These are phyloP conservation scores for Myotis daubentonii DNA, from an alignment of 2,797 vertebrate genomes.

Conservation along the genomic window DNA sequence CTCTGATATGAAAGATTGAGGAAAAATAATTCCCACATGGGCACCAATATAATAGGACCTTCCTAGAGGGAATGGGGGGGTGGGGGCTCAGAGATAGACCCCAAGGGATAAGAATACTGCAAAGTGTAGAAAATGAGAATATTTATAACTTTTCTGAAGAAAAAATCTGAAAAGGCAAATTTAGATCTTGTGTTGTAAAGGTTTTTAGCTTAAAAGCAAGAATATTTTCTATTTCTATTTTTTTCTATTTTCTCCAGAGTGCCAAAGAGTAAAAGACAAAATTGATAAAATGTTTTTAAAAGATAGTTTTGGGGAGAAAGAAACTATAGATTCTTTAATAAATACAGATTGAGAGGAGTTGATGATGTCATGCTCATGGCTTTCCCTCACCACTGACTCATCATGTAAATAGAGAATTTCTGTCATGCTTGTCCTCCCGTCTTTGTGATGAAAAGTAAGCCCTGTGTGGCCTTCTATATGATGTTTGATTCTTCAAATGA, in stretches of 20 bases:
- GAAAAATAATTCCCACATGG: background rate
- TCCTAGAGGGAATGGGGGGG: background rate
- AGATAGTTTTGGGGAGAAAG: background rate
- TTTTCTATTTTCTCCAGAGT: slow-evolving; percentile 7
- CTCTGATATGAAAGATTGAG: background rate
- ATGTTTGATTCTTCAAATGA: slow-evolving; percentile 45
- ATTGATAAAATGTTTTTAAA: background rate
- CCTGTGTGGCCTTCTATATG: background rate
- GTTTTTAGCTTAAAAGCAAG: slow-evolving; percentile 46
- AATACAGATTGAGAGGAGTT: slow-evolving; percentile 29
- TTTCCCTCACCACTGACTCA: slow-evolving; percentile 57
- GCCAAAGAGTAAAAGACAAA: background rate
- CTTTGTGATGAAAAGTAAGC: slow-evolving; percentile 35
- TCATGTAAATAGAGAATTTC: slow-evolving; percentile 30
- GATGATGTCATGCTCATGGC: background rate
- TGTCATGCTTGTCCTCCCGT: slow-evolving; percentile 9
- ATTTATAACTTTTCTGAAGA: slow-evolving; percentile 52
- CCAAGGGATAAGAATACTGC: slow-evolving; percentile 49
- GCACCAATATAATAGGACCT: background rate
- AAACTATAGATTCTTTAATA: slow-evolving; percentile 22
- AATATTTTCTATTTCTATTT: slow-evolving; percentile 15
- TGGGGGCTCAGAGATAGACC: background rate
- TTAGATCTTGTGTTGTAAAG: background rate
- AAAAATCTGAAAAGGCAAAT: slow-evolving; percentile 11
- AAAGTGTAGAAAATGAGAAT: slow-evolving; percentile 43